These are phyloP conservation scores for Megastigmus dorsalis DNA, from an alignment of 2,888 invertebrate genomes.

Conservation along the genomic window DNA sequence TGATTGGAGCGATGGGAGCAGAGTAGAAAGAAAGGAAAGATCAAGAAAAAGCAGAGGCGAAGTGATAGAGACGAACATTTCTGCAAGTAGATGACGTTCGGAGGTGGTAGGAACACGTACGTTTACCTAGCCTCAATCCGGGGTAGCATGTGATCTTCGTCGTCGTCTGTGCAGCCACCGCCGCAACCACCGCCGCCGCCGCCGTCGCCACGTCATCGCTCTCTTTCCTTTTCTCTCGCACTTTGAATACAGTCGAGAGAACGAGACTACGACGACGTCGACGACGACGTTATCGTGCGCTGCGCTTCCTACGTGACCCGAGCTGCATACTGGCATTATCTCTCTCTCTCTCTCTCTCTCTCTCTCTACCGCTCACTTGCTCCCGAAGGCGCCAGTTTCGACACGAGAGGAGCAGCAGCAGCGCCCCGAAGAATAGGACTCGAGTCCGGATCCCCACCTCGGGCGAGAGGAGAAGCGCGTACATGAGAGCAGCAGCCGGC, in stretches of 20 bases:
- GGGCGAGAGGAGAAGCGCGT: not conserved
- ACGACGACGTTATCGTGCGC: constrained; percentile 66
- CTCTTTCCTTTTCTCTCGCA: constrained; percentile 59
- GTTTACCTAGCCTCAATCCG: constrained; percentile 70
- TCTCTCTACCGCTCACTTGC: no score
- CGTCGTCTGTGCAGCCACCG: constrained; percentile 46
- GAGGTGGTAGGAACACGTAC: constrained; percentile 61
- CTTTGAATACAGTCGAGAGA: constrained; percentile 63
- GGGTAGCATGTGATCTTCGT: constrained; percentile 64
- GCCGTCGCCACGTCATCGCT: constrained; percentile 45
- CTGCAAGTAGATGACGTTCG: constrained; percentile 36
- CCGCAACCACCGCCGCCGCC: constrained; percentile 33
- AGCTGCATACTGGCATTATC: constrained; percentile 61
- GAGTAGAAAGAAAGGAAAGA: constrained; percentile 21
- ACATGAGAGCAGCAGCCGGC: no score
- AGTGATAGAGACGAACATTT: not conserved
- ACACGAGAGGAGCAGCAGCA: not conserved
- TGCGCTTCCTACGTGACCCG: constrained; percentile 65
- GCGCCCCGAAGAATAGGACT: constrained; percentile 23
- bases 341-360: constrained; percentile 51
- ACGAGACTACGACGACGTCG: constrained; percentile 50
- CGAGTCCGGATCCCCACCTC: constrained; percentile 8
- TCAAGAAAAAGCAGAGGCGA: no score
- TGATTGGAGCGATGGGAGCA: not conserved
- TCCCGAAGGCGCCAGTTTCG: no score